Evolutionary conservation across 1,140 invertebrate species (phyloP).

Genomic region (Aphidius ervi): DNA sequence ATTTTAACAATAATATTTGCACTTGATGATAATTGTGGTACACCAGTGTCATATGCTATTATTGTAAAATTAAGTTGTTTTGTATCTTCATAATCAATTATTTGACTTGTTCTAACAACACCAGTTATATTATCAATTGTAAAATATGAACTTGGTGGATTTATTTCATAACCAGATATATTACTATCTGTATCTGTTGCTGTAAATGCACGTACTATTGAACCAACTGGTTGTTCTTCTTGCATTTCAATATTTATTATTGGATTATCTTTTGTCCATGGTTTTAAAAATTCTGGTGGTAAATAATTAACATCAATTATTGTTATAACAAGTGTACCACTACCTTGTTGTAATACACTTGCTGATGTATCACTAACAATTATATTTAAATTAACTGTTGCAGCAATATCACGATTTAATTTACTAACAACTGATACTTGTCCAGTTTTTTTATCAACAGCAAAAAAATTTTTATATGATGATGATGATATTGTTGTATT

Average conservation of each 20-base stretch:
- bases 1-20: conserved; percentile 74
- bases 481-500: too few species aligned
- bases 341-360: conserved; percentile 69
- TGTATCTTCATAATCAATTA: conserved; percentile 79
- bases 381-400: conserved; percentile 72
- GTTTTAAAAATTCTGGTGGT: conserved; percentile 62
- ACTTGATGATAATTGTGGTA: conserved; percentile 72
- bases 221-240: conserved; percentile 80
- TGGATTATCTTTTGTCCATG: conserved; percentile 70
- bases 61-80: conserved; percentile 75
- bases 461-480: conserved; percentile 64
- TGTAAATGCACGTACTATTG: conserved; percentile 72
- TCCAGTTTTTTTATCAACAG: conserved; percentile 65
- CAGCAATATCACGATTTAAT: conserved; percentile 67
- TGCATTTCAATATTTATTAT: conserved; percentile 66
- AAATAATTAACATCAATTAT: conserved; percentile 77
- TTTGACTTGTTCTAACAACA: conserved; percentile 71
- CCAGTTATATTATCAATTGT: conserved; percentile 73
- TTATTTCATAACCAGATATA: conserved; percentile 71
- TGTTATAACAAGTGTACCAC: conserved; percentile 76
- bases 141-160: conserved; percentile 71
- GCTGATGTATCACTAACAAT: conserved; percentile 78
- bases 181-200: conserved; percentile 81
- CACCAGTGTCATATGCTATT: conserved; percentile 76
- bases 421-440: conserved; percentile 65